A percentile compares a stretch with the other conserved stretches of the same genome.
These are phyloP conservation scores for Carettochelys insculpta DNA, from an alignment of 2,113 vertebrate genomes.

Conservation along the genomic window DNA sequence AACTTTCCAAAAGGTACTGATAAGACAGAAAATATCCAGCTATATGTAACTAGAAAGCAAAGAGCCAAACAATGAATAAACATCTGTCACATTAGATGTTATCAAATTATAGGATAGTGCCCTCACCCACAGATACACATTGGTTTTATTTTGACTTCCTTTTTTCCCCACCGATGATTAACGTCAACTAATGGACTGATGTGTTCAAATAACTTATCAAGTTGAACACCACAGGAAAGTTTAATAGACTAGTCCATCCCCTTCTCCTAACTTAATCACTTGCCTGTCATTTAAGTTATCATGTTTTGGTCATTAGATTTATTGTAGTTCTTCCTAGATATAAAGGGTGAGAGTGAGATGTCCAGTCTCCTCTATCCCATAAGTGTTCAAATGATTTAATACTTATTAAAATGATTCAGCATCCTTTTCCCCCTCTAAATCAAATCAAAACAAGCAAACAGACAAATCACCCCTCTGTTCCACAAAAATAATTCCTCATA, in stretches of 20 bases:
- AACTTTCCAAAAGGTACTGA: too few relatives aligned
- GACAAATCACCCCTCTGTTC: not conserved
- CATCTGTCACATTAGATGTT: conserved; percentile 5
- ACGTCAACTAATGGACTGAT: conserved; percentile 2
- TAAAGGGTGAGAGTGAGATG: not conserved
- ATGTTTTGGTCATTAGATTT: not conserved
- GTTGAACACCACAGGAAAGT: conserved; percentile 10
- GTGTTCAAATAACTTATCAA: not conserved
- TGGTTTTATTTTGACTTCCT: not conserved
- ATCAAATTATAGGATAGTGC: not conserved
- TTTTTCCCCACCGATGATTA: conserved; percentile 22
- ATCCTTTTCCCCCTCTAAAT: not conserved
- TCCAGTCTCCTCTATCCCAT: not conserved
- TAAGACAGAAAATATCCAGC: not conserved
- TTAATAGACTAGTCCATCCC: not conserved
- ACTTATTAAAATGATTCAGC: not conserved
- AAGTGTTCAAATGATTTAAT: not conserved
- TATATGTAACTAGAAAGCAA: not conserved
- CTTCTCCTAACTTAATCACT: not conserved
- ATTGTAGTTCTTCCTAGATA: not conserved
- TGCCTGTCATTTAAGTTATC: not conserved
- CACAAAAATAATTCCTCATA: not conserved
- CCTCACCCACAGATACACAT: not conserved
- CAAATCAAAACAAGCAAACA: not conserved
- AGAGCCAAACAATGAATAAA: not conserved